phyloP scores from a whole-genome alignment of 2,113 vertebrate species.

The Cavia aperea region DNA sequence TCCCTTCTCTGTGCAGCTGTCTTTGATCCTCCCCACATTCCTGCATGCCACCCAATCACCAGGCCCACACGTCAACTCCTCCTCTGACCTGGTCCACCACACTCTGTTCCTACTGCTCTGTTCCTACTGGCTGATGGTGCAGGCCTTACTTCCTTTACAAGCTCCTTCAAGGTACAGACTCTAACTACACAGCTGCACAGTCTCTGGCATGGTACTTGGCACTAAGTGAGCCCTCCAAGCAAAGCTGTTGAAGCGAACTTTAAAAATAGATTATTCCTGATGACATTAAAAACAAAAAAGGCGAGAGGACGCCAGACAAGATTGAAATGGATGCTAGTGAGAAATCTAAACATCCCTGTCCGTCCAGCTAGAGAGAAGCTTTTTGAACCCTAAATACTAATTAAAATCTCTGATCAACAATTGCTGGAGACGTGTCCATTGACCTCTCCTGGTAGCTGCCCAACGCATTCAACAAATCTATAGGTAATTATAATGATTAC shows the following conservation, averaged over 20 bases:
- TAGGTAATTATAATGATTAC: constrained; percentile 70
- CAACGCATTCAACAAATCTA: constrained; percentile 68
- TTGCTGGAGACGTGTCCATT: constrained; percentile 32
- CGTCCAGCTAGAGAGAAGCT: constrained; percentile 52
- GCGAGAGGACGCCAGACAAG: not conserved
- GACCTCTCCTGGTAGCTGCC: constrained; percentile 50
- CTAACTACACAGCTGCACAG: not conserved
- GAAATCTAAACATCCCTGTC: constrained; percentile 38
- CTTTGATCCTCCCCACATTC: too few species aligned
- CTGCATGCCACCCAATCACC: rapidly evolving
- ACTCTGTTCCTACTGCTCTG: not conserved
- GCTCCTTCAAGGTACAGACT: not conserved
- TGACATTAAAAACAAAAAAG: not conserved
- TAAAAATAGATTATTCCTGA: constrained; percentile 41
- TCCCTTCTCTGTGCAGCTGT: not conserved
- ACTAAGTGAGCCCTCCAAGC: not conserved
- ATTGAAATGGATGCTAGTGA: constrained; percentile 8
- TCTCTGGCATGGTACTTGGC: not conserved
- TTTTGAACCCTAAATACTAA: constrained; percentile 71
- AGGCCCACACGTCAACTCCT: not conserved
- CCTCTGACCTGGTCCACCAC: not conserved
- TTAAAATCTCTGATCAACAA: constrained; percentile 63
- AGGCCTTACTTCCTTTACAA: not conserved
- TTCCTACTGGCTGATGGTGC: rapidly evolving
- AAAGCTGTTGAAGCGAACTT: not conserved